Percentiles rank a stretch among this genome's conserved stretches.
These are phyloP conservation scores for Solenopsis invicta DNA, from an alignment of 1,140 invertebrate genomes.

Conservation along the genomic window DNA sequence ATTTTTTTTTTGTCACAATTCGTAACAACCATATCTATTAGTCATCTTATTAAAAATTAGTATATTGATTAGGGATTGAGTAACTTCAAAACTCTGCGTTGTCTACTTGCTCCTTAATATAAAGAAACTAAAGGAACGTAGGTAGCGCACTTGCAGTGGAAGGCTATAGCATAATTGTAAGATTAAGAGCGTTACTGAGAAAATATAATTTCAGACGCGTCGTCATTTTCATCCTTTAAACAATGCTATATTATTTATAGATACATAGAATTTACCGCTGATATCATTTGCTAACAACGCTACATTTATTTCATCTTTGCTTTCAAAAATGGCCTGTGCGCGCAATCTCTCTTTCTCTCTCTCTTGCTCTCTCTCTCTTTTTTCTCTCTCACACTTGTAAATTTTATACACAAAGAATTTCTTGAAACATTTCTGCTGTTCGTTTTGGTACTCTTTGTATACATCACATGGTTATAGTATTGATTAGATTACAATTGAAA, in stretches of 20 bases:
- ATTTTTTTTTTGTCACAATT: constrained; percentile 23
- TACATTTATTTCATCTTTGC: constrained; percentile 66
- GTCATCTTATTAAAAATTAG: constrained; percentile 8
- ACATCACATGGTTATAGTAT: constrained; percentile 51
- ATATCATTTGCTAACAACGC: constrained; percentile 77
- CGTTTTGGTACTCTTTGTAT: constrained; percentile 57
- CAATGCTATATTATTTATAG: constrained; percentile 83
- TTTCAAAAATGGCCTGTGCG: constrained; percentile 55
- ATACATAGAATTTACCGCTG: constrained; percentile 82
- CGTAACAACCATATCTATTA: constrained; percentile 1
- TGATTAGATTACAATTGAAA: constrained; percentile 70
- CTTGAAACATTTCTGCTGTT: constrained; percentile 9
- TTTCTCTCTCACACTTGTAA: constrained; percentile 38
- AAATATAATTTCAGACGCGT: constrained; percentile 24
- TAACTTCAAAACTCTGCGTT: not conserved
- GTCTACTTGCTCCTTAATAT: not conserved
- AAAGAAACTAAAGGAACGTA: constrained; percentile 14
- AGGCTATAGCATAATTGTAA: not conserved
- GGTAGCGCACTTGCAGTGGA: not conserved
- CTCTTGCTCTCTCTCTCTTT: not conserved
- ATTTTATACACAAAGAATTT: constrained; percentile 61
- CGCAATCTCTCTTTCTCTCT: constrained; percentile 20
- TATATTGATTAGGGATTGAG: not conserved
- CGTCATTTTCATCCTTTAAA: constrained; percentile 77
- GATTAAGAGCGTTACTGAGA: not conserved